Conservation (phyloP, 2,888 invertebrate genomes). For the Nephrotoma flavescens region DNA sequence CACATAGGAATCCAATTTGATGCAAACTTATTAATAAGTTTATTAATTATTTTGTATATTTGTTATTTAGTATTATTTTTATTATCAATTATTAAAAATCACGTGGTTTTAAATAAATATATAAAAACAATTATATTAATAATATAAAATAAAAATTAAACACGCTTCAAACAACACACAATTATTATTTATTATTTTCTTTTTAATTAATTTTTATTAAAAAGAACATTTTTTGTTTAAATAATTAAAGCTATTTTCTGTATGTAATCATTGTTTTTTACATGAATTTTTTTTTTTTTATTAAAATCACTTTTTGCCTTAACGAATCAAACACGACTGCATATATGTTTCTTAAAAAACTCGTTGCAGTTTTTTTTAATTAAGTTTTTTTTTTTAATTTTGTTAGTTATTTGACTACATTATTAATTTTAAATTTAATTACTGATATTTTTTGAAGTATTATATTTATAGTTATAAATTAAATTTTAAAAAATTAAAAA, state of each 20-base stretch:
- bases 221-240: background rate
- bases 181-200: background rate
- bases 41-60: background rate
- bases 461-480: background rate
- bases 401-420: background rate
- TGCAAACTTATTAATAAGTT: background rate
- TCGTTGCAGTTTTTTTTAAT: background rate
- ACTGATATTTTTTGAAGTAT: background rate
- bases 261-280: background rate
- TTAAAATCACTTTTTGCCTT: background rate
- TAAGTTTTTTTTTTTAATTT: background rate
- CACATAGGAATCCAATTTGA: slow-evolving; percentile 2
- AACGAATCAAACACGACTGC: background rate
- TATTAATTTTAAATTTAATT: background rate
- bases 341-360: background rate
- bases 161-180: slow-evolving; percentile 4
- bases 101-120: background rate
- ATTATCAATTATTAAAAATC: background rate
- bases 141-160: background rate
- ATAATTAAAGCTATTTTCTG: slow-evolving; percentile 1
- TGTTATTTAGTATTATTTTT: background rate
- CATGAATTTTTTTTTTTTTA: background rate
- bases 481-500: background rate
- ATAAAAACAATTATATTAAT: background rate
- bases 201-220: background rate